Evolutionary conservation across 2,888 invertebrate species (phyloP), one percentile per base, ranked within the genome.

Genomic region (Melanargia galathea): DNA sequence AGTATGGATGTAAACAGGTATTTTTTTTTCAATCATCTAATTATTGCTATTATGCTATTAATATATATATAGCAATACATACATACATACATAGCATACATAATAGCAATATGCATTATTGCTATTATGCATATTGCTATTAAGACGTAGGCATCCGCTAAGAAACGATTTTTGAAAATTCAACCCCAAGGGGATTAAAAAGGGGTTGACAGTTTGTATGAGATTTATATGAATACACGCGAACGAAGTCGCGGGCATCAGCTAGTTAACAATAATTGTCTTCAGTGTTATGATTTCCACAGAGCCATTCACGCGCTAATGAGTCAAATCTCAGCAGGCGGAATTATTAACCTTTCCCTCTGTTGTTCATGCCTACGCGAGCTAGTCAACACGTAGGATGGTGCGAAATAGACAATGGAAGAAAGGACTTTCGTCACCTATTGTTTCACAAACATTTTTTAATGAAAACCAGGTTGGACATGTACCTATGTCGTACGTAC

Each of bases 291-390:
- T 38, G 24, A 58, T 18, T 4, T 49, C 18, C 7, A 33, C 3
- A 11, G 13, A 0, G 30, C 33, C 11, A 62, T 65, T 52, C 56
- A 60, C 52, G 51, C 22, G 33, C 59, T 62, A 64, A 66, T 62
- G 62, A 62, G 64, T 45, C 38, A 16, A 60, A 45, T 66, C 49
- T 58, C 43, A 24, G 48, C 55, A 40, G 20, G 38, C 59, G 54
- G 55, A 60, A 60, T 66, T 51, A 64, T 66, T 64, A 55, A 57
- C 55, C 35, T 55, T 45, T 40, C 46, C 45, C 62, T 62, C 64
- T 66, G 66, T 66, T 60, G 51, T 55, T 45, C 43, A 16, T n/a
- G 30, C 51, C 62, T 43, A 51, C 51, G 11, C 38, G 20, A 10
- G 22, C 30, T 24, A 5, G 8, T 20, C 38, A 24, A 57, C 43